Evolutionary conservation across 2,113 vertebrate species (phyloP).

Genomic region (Indicator maculatus): DNA sequence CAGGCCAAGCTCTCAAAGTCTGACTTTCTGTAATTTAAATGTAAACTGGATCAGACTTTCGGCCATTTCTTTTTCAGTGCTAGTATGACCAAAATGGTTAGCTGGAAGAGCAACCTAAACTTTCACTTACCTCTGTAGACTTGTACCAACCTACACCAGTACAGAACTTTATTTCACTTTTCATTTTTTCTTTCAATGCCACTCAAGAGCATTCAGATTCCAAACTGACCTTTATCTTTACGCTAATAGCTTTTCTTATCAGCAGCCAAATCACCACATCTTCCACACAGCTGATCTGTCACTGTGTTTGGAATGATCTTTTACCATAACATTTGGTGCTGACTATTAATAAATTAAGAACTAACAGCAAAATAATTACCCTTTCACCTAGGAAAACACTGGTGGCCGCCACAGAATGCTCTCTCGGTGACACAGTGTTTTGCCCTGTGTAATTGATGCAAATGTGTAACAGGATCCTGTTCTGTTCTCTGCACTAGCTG

Average conservation of each 20-base stretch:
- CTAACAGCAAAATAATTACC: constrained; percentile 77
- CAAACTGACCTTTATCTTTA: constrained; percentile 52
- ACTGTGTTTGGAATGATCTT: constrained; percentile 70
- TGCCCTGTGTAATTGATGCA: constrained; percentile 70
- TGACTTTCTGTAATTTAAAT: neutral
- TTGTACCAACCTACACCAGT: neutral
- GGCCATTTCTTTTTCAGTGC: neutral
- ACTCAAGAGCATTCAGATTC: neutral
- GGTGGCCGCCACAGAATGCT: constrained; percentile 54
- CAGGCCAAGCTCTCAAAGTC: neutral
- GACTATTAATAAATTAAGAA: constrained; percentile 78
- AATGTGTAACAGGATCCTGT: constrained; percentile 50
- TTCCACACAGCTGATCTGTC: constrained; percentile 69
- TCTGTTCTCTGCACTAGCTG: constrained; percentile 61
- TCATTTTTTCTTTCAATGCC: constrained; percentile 4
- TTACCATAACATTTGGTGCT: constrained; percentile 68
- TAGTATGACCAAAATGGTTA: fast-evolving
- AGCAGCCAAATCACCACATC: constrained; percentile 37
- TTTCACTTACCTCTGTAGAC: neutral
- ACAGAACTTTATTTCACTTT: neutral
- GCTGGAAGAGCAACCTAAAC: neutral
- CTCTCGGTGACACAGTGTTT: constrained; percentile 58
- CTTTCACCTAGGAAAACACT: constrained; percentile 77
- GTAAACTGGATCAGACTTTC: neutral
- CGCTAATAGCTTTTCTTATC: constrained; percentile 66